Base-by-base conservation (phyloP, 23 tunicate species). In the Phallusia fumigata region DNA sequence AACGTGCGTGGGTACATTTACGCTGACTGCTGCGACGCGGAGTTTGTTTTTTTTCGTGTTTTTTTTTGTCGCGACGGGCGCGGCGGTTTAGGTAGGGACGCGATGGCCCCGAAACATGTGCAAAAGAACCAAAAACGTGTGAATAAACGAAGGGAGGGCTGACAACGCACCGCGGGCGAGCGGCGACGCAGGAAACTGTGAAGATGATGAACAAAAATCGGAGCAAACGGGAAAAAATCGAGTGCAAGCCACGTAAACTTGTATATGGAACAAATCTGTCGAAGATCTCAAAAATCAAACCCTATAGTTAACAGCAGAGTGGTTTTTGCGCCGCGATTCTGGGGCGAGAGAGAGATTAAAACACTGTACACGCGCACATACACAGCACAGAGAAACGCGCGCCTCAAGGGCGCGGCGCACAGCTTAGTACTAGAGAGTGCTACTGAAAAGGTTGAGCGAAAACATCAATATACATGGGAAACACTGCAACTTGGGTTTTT, bases 401-500 rank as follows among this genome's bases (percentile, higher is more conserved):
- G 69, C 28, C 16, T 22, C 26, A 58, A 16, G 26, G 28, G 26
- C 69, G 53, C 80, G 53, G 80, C 80, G 52, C 45, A 33, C 80
- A 35, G 32, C 52, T 77, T 44, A 45, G 80, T 77, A 77, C 49
- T 40, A 74, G 22, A 40, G 80, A 77, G 80, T 77, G 80, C 80
- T 77, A 77, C 80, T 77, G 44, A 34, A 52, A 52, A 33, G 73
- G 52, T 64, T 28, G 34, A 16, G 28, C 69, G 69, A 58, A 13
- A 58, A 21, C 26, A 58, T 58, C 3, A 58, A 58, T 22, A 58
- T 58, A 58, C 69, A 58, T 13, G 16, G 69, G 11, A 58, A 79
- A 79, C 83, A 79, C 83, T 79, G 83, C 83, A 79, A 79, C 83
- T 28, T 52, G 8, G 72, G 69, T 58, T 79, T 79, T 52, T 44